Conservation (phyloP, 2,113 vertebrate genomes). For the Caranx ignobilis region DNA sequence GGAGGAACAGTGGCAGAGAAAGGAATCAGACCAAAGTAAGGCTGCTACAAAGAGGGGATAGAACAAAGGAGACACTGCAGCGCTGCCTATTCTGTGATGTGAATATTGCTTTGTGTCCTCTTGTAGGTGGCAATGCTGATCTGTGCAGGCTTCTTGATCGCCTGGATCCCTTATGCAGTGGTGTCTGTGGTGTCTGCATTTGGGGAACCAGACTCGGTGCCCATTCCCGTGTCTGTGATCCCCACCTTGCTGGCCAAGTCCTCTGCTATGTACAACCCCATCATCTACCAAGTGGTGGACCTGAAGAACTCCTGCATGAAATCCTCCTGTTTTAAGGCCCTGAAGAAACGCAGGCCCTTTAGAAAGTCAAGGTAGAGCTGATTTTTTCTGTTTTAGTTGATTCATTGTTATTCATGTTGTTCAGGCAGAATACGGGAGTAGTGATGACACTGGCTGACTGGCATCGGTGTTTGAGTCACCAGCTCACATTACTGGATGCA, state of each 20-base stretch:
- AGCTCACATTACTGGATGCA: too few relatives aligned
- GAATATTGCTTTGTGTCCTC: conserved; percentile 46
- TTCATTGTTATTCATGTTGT: too few relatives aligned
- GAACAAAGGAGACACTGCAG: too few relatives aligned
- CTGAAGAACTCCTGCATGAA: conserved; percentile 86
- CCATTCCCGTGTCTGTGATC: conserved; percentile 91
- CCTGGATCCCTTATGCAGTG: conserved; percentile 96
- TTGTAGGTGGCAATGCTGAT: conserved; percentile 95
- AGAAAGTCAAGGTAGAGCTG: conserved; percentile 86
- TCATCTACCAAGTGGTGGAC: conserved; percentile 94
- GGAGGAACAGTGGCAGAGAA: neutral
- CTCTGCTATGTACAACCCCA: conserved; percentile 96
- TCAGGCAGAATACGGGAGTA: too few relatives aligned
- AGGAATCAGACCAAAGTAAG: neutral
- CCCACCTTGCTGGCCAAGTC: conserved; percentile 95
- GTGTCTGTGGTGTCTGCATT: conserved; percentile 95
- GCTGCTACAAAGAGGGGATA: neutral
- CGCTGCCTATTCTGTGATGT: neutral
- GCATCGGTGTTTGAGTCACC: too few relatives aligned
- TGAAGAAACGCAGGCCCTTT: conserved; percentile 82
- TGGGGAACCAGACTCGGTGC: conserved; percentile 88
- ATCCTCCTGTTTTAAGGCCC: conserved; percentile 67
- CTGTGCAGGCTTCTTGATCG: conserved; percentile 94
- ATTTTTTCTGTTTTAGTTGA: neutral
- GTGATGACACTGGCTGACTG: too few relatives aligned